phyloP scores from a whole-genome alignment of 2,113 vertebrate species.

The Corythoichthys intestinalis region DNA sequence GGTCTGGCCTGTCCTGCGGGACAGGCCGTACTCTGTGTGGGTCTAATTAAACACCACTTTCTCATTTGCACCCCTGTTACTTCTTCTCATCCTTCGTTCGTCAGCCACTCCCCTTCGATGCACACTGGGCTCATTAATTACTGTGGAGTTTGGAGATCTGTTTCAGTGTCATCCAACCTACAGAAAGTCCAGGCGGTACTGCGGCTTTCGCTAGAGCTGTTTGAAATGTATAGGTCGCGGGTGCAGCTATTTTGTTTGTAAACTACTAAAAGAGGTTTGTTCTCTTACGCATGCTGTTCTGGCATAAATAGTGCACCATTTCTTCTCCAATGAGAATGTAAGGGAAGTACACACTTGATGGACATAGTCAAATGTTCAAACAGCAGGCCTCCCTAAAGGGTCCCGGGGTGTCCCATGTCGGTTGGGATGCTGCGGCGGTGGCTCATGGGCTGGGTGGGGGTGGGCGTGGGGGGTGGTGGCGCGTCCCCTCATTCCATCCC shows the following conservation, averaged over 20 bases:
- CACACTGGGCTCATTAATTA: conserved; percentile 57
- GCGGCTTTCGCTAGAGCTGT: background rate
- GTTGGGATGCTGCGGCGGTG: too few relatives aligned
- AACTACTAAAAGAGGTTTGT: background rate
- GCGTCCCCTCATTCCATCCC: too few relatives aligned
- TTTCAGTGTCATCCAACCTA: conserved; percentile 27
- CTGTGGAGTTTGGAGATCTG: conserved; percentile 34
- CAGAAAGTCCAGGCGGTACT: conserved; percentile 8
- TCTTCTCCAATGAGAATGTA: background rate
- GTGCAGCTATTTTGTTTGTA: background rate
- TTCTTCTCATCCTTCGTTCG: conserved; percentile 19
- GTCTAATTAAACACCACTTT: conserved; percentile 63
- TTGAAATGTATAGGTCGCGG: background rate
- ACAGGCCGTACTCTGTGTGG: conserved; percentile 37
- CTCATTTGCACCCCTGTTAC: conserved; percentile 22
- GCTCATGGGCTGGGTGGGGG: too few relatives aligned
- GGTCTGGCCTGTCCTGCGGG: conserved; percentile 30
- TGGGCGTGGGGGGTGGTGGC: too few relatives aligned
- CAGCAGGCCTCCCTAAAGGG: background rate
- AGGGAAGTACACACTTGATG: background rate
- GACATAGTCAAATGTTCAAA: background rate
- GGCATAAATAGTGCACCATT: background rate
- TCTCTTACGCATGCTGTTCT: background rate
- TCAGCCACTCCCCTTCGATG: conserved; percentile 31
- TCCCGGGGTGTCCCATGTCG: too few relatives aligned